A percentile compares a stretch with the other conserved stretches of the same genome.
phyloP scores from a whole-genome alignment of 2,113 vertebrate species.

The Scomber japonicus region DNA sequence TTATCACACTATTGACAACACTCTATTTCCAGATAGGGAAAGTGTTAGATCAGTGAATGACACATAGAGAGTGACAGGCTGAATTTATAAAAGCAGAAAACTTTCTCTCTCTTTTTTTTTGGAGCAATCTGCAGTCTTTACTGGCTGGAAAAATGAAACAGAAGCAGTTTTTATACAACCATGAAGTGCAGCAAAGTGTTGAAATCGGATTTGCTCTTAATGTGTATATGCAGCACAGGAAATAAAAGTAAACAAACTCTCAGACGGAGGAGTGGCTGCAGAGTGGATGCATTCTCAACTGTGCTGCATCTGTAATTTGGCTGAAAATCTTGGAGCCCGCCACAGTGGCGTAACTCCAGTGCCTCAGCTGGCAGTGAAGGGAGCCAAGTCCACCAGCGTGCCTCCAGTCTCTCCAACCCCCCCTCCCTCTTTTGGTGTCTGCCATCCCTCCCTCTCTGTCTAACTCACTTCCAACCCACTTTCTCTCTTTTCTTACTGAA shows the following conservation, averaged over 20 bases:
- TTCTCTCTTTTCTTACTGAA: not conserved
- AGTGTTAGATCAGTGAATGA: constrained; percentile 36
- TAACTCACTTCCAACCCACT: constrained; percentile 3
- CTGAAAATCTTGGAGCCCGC: constrained; percentile 37
- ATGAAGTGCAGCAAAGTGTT: not conserved
- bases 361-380: constrained; percentile 51
- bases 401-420: not conserved
- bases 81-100: not conserved
- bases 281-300: constrained; percentile 18
- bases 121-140: not conserved
- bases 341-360: constrained; percentile 42
- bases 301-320: constrained; percentile 55
- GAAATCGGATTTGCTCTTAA: not conserved
- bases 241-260: constrained; percentile 8
- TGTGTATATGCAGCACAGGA: not conserved
- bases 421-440: constrained; percentile 33
- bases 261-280: constrained; percentile 14
- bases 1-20: constrained; percentile 39
- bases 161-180: not conserved
- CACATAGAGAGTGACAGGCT: not conserved
- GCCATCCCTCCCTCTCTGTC: constrained; percentile 9
- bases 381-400: constrained; percentile 42
- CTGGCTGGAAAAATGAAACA: not conserved
- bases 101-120: not conserved
- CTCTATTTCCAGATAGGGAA: constrained; percentile 15